Evolutionary conservation across 2,113 vertebrate species (phyloP), one percentile per base, ranked within the genome.

Genomic region (Struthio camelus): DNA sequence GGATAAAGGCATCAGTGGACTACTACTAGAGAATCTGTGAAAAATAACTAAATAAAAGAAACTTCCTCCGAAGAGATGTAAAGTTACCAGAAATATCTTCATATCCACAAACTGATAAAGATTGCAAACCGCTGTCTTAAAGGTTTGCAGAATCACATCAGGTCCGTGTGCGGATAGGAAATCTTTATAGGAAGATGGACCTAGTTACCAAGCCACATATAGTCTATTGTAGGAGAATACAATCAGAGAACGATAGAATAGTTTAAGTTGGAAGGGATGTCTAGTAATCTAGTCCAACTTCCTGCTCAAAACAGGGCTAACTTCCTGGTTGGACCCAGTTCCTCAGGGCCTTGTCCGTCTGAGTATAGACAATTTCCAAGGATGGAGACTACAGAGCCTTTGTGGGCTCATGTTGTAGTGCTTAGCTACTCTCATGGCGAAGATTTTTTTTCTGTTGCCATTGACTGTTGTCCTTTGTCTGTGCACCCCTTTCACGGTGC

Each of bases 1-100:
- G 61, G 66, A 85, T 4, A 48, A 30, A 73, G n/a, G 78, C 85
- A 80, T 82, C 86, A 89, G 61, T 91, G 51, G 80, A 71, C 89
- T 97, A 79, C 91, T 92, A 69, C 87, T 87, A 89, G 50, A 64
- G 69, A 91, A 89, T 69, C 53, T 93, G 70, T 85, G 91, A 93
- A 87, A 96, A 67, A 13, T 82, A 53, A 53, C 10, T 20, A 71
- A 91, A 64, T 77, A 46, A 86, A 84, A 80, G 17, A 94, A 87
- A 42, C 17, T 48, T 65, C 36, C 25, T 90, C n/a, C 92, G 32
- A 76, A 51, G 51, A 72, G 20, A 69, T 34, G 80, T 77, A 71
- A 93, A 85, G 38, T 17, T 92, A 10, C 10, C 90, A 2, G n/a
- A 81, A 87, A 61, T 44, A 56, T 42, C 87, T 87, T 70, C 44